Evolutionary conservation across 2,113 vertebrate species (phyloP).

Genomic region (Passer domesticus): DNA sequence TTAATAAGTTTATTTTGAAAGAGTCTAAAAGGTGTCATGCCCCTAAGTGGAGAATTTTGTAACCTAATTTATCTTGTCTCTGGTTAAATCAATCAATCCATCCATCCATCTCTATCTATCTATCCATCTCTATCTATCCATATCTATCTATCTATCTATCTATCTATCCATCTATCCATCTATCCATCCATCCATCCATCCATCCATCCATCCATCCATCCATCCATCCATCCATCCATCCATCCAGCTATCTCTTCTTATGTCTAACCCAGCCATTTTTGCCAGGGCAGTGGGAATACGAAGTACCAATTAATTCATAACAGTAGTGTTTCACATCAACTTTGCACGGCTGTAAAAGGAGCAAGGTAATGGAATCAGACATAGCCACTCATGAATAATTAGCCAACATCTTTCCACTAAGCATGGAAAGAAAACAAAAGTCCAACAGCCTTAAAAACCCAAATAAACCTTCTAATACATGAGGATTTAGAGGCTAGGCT

Average conservation of each 20-base stretch:
- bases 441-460: background rate
- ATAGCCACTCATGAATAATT: background rate
- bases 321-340: background rate
- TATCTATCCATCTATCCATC: background rate
- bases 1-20: constrained; percentile 7
- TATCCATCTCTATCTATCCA: background rate
- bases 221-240: background rate
- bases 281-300: background rate
- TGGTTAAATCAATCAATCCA: background rate
- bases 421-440: background rate
- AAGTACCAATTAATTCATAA: background rate
- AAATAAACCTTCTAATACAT: background rate
- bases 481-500: background rate
- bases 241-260: background rate
- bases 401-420: background rate
- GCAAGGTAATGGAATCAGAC: background rate
- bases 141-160: background rate
- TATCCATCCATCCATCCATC: background rate
- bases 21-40: background rate
- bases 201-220: background rate
- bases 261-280: background rate
- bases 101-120: background rate
- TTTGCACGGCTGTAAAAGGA: background rate
- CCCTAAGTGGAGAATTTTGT: background rate
- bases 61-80: background rate